Percentiles rank a stretch among this genome's conserved stretches.
Evolutionary conservation across 2,113 vertebrate species (phyloP).

Genomic region (Platycercus adscitus): DNA sequence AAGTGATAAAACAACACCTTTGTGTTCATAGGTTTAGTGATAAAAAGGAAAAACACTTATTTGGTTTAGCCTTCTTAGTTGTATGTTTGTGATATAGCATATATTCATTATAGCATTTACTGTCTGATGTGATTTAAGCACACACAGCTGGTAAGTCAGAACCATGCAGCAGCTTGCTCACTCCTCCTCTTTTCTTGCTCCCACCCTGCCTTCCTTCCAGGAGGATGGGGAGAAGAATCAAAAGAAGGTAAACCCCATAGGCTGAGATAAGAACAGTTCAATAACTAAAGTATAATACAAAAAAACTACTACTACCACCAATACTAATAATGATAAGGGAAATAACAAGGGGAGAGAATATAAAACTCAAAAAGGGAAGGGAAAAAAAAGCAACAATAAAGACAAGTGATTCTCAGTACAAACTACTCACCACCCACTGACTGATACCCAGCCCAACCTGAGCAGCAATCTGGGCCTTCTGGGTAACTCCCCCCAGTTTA

Average conservation of each 20-base stretch:
- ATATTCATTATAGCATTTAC: not conserved
- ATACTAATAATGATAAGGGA: not conserved
- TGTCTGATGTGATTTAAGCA: not conserved
- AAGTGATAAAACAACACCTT: not conserved
- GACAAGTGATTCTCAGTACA: not conserved
- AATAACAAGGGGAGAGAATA: not conserved
- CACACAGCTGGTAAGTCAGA: not conserved
- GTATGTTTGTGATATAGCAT: not conserved
- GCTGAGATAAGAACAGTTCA: not conserved
- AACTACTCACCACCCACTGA: not conserved
- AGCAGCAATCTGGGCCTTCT: not conserved
- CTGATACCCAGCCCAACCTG: not conserved
- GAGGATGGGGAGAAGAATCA: not conserved
- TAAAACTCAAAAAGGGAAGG: not conserved
- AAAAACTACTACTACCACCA: not conserved
- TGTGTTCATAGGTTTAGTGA: not conserved
- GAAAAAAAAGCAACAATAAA: not conserved
- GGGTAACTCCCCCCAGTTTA: not conserved
- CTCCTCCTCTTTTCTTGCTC: not conserved
- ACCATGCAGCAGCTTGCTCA: not conserved
- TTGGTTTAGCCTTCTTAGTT: not conserved
- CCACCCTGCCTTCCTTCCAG: not conserved
- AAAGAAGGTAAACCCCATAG: not conserved
- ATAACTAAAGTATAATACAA: not conserved
- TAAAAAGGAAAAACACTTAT: not conserved